Evolutionary conservation across 2,888 invertebrate species (phyloP).

Genomic region (Apamea sordens): DNA sequence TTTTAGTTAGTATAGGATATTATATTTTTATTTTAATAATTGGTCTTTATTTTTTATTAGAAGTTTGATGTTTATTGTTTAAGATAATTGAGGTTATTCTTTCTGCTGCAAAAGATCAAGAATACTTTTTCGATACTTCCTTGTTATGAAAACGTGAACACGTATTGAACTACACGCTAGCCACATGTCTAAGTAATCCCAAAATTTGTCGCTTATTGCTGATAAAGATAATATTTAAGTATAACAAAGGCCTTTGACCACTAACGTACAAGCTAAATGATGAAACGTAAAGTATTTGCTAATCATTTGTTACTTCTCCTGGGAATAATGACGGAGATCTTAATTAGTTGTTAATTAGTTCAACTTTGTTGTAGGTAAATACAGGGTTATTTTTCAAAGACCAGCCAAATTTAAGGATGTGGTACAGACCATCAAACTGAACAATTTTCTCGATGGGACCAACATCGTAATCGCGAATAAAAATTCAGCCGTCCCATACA

Average conservation of each 20-base stretch:
- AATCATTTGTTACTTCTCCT: slow-evolving; percentile 33
- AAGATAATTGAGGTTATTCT: too few species aligned
- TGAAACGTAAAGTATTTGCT: slow-evolving; percentile 17
- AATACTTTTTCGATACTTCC: neutral
- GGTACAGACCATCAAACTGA: too few species aligned
- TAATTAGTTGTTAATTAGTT: neutral
- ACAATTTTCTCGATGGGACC: too few species aligned
- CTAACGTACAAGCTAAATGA: slow-evolving; percentile 36
- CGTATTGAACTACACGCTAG: neutral
- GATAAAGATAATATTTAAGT: slow-evolving; percentile 17
- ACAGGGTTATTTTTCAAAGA: too few species aligned
- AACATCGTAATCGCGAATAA: too few species aligned
- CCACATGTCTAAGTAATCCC: neutral
- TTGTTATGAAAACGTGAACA: slow-evolving; percentile 10
- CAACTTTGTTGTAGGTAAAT: neutral
- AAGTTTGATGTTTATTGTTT: too few species aligned
- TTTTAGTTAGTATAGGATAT: too few species aligned
- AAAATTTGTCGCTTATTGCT: neutral
- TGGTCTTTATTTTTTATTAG: too few species aligned
- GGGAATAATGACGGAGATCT: neutral
- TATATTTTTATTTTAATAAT: too few species aligned
- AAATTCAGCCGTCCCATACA: too few species aligned
- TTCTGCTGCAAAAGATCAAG: too few species aligned
- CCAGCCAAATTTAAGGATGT: too few species aligned
- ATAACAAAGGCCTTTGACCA: slow-evolving; percentile 52